phyloP scores from a whole-genome alignment of 2,797 vertebrate genomes.

The Chanos chanos region DNA sequence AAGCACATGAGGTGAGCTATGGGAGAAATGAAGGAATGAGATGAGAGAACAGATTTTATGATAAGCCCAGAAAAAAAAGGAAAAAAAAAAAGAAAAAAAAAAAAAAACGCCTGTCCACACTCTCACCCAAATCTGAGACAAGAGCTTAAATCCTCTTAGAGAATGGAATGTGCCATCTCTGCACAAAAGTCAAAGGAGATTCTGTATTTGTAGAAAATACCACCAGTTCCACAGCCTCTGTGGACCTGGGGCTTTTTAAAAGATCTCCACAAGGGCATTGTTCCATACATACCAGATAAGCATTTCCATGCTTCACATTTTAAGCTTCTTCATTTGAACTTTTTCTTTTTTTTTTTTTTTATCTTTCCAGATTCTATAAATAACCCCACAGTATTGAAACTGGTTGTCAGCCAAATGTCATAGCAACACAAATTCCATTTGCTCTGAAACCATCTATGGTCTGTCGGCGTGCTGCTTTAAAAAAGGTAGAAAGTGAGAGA shows the following conservation, averaged over 20 bases:
- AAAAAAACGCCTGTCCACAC: neutral
- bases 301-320: slow-evolving; percentile 22
- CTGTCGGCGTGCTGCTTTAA: too few relatives aligned
- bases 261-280: neutral
- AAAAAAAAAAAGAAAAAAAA: too few relatives aligned
- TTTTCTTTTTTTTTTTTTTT: slow-evolving; percentile 4
- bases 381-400: slow-evolving; percentile 33
- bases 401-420: slow-evolving; percentile 30
- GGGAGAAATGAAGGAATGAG: neutral
- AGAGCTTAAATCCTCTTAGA: neutral
- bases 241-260: neutral
- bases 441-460: neutral
- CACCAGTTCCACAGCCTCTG: neutral
- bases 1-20: neutral
- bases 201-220: slow-evolving; percentile 4
- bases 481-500: neutral
- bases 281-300: slow-evolving; percentile 29
- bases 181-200: slow-evolving; percentile 5
- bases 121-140: neutral
- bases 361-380: slow-evolving; percentile 27
- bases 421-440: slow-evolving; percentile 33
- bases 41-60: neutral
- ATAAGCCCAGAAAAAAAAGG: neutral
- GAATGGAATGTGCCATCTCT: slow-evolving; percentile 3
- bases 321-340: slow-evolving; percentile 18